These are phyloP conservation scores for Paracentrotus lividus DNA, from an alignment of 53 echinoderm and acorn worm species.

Conservation along the genomic window DNA sequence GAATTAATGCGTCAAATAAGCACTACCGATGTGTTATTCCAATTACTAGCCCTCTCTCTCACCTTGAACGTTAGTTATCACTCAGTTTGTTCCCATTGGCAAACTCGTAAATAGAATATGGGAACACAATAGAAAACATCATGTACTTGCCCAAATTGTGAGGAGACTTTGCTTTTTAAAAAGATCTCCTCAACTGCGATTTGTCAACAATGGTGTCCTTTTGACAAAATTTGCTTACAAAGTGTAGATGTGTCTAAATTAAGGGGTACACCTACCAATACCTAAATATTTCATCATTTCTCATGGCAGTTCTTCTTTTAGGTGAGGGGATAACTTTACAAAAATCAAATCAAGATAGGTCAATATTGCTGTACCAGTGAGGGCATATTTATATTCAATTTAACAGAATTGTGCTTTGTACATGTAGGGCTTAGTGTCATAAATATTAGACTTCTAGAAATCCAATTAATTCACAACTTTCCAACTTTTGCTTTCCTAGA, in stretches of 20 bases:
- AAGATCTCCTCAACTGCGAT: neutral
- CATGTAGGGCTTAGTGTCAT: too few relatives aligned
- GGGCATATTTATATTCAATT: too few relatives aligned
- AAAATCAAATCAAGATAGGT: too few relatives aligned
- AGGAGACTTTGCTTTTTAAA: neutral
- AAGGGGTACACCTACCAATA: too few relatives aligned
- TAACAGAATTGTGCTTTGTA: too few relatives aligned
- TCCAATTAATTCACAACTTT: too few relatives aligned
- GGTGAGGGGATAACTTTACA: neutral
- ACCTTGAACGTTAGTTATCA: conserved; percentile 34
- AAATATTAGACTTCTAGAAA: too few relatives aligned
- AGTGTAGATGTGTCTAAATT: too few relatives aligned
- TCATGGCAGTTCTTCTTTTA: neutral
- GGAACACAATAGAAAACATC: neutral
- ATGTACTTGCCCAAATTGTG: neutral
- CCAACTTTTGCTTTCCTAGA: too few relatives aligned
- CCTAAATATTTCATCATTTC: too few relatives aligned
- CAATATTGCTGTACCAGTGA: too few relatives aligned
- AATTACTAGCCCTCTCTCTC: conserved; percentile 13
- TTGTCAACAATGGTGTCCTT: neutral
- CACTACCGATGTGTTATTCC: conserved; percentile 58
- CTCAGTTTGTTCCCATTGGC: conserved; percentile 15
- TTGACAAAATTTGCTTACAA: neutral
- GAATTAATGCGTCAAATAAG: conserved; percentile 45
- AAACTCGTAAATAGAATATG: conserved; percentile 26